These are phyloP conservation scores for Drosophila jambulina DNA, from an alignment of 1,140 invertebrate species.

Conservation along the genomic window DNA sequence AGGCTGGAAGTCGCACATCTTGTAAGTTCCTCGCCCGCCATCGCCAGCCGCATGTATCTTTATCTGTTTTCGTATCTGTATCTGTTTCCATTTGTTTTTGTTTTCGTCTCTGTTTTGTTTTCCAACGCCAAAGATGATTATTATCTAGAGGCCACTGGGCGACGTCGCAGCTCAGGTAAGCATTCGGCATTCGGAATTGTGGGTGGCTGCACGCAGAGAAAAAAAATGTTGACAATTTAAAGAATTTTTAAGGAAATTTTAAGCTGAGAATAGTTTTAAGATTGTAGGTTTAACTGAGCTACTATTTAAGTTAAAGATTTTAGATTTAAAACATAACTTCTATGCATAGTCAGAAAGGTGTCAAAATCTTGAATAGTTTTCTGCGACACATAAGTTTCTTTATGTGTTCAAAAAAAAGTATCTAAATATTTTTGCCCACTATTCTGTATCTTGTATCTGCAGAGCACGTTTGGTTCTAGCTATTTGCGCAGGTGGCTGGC, in stretches of 20 bases:
- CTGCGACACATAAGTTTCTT: background rate
- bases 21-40: conserved; percentile 67
- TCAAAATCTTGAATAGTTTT: background rate
- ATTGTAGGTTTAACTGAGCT: background rate
- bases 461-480: conserved; percentile 53
- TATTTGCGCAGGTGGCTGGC: conserved; percentile 75
- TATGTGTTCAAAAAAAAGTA: background rate
- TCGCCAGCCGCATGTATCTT: conserved; percentile 37
- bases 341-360: background rate
- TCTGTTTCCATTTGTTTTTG: conserved; percentile 48
- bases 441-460: conserved; percentile 37
- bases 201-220: conserved; percentile 20
- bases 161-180: conserved; percentile 85
- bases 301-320: background rate
- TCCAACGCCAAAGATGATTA: conserved; percentile 75
- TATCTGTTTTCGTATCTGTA: conserved; percentile 44
- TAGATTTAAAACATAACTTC: background rate
- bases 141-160: conserved; percentile 84
- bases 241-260: background rate
- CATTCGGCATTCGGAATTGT: conserved; percentile 33
- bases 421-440: background rate
- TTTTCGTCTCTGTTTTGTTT: conserved; percentile 56
- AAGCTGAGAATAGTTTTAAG: rapidly evolving
- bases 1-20: conserved; percentile 75
- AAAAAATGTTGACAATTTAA: background rate